Base-by-base conservation (phyloP, 1,140 invertebrate species). In the Ooceraea biroi region DNA sequence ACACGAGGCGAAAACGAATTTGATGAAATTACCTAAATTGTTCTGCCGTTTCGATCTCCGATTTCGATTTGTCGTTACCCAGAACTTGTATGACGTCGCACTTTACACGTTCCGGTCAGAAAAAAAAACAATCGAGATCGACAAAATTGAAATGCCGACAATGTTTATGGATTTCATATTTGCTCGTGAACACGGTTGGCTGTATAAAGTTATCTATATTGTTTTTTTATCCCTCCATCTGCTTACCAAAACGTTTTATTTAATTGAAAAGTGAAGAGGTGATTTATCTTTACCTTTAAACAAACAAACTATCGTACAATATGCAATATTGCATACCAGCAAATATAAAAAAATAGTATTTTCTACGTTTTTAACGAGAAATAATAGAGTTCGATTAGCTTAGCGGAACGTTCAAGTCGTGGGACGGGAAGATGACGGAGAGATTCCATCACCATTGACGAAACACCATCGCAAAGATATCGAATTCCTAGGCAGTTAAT, bases 1-100 rank as follows among this genome's bases (percentile, higher is more conserved):
- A 22, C 19, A 36, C 30, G 19, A 25, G 10, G 22, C 12, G 14
- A 27, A 19, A 27, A 25, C 41, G 36, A 10, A 61, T 74, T 27
- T 11, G 57, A 61, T 61, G 27, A 44, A 74, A 74, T 74, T 74
- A 74, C 25, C 36, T 61, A 41, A 60, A 74, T 74, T 46, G 72
- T 61, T 25, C 61, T 17, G 11, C 7, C 52, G 12, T 44, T 73
- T 73, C n/a, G n/a, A n/a, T n/a, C n/a, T n/a, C n/a, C 72, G 36
- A 27, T 46, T 58, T 60, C 36, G 71, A 72, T 44, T 58, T 44
- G 30, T 73, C 36, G 19, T 44, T 58, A 14, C 36, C 14, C 41
- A 19, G 44, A 8, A 22, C 30, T 19, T 55, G 12, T 12, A 4
- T 4, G 50, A 22, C 48, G 7, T 30, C 58, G 11, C 58, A 44